Evolutionary conservation across 2,888 invertebrate species (phyloP).

Genomic region (Erynnis tages): DNA sequence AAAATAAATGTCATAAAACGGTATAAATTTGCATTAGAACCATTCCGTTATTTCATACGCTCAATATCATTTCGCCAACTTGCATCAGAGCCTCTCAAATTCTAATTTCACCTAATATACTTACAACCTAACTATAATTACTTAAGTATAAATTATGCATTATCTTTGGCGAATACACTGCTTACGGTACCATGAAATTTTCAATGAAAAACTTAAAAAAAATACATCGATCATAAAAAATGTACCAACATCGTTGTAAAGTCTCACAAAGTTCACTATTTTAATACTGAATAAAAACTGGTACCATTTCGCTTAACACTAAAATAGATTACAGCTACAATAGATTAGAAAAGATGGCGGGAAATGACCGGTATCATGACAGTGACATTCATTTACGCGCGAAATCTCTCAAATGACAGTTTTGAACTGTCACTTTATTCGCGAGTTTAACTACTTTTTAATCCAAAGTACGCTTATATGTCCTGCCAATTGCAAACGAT

Average conservation of each 20-base stretch:
- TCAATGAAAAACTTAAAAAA: conserved; percentile 45
- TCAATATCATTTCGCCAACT: background rate
- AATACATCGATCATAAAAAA: conserved; percentile 49
- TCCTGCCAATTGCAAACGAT: conserved; percentile 16
- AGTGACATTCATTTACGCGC: conserved; percentile 26
- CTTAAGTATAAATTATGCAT: conserved; percentile 72
- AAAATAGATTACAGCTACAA: conserved; percentile 46
- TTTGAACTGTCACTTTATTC: conserved; percentile 26
- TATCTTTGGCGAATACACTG: conserved; percentile 81
- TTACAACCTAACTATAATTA: conserved; percentile 49
- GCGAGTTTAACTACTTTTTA: conserved; percentile 4
- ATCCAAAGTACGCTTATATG: background rate
- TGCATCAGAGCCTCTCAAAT: conserved; percentile 8
- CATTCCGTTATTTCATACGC: background rate
- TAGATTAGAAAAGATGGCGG: conserved; percentile 23
- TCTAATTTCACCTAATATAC: conserved; percentile 13
- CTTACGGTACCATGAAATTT: conserved; percentile 65
- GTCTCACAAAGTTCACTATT: conserved; percentile 71
- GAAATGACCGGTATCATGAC: conserved; percentile 5
- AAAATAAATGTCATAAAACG: background rate
- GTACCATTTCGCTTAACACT: conserved; percentile 62
- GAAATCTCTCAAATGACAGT: conserved; percentile 21
- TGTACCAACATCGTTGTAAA: conserved; percentile 76
- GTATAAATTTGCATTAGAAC: conserved; percentile 11
- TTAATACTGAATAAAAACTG: conserved; percentile 73